Conservation (phyloP, 2,888 invertebrate species). For the Exephanes ischioxanthus region DNA sequence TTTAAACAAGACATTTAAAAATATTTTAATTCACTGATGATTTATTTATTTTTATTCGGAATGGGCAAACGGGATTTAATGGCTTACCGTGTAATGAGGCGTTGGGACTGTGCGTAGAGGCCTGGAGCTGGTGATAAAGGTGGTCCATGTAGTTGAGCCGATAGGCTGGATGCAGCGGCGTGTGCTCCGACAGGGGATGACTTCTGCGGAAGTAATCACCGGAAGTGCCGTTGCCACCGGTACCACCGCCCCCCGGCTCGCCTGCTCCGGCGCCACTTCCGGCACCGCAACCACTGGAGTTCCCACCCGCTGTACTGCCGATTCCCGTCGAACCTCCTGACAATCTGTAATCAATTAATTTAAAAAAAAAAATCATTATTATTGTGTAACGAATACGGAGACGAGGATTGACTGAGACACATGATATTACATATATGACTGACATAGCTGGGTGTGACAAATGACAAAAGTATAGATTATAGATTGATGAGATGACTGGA, state of each 20-base stretch:
- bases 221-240: slow-evolving; percentile 87
- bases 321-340: slow-evolving; percentile 81
- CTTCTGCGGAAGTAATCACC: slow-evolving; percentile 88
- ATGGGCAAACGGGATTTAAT: background rate
- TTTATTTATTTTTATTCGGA: background rate
- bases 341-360: slow-evolving; percentile 76
- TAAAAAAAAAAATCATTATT: slow-evolving; percentile 18
- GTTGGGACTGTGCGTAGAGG: slow-evolving; percentile 87
- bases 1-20: too few relatives aligned
- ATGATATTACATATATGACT: background rate
- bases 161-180: slow-evolving; percentile 89
- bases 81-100: slow-evolving; percentile 90
- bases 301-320: slow-evolving; percentile 78
- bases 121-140: slow-evolving; percentile 90
- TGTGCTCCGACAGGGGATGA: slow-evolving; percentile 88
- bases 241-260: slow-evolving; percentile 81
- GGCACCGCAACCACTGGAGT: slow-evolving; percentile 85
- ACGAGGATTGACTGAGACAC: too few relatives aligned
- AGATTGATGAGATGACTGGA: too few relatives aligned
- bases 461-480: too few relatives aligned
- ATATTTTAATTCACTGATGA: background rate
- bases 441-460: too few relatives aligned
- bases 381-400: background rate
- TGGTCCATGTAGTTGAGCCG: slow-evolving; percentile 93
- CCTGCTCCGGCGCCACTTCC: slow-evolving; percentile 74